Percentiles rank a stretch among this genome's conserved stretches.
Conservation (phyloP, 2,888 invertebrate species). For the Scaptomyza tumidula region DNA sequence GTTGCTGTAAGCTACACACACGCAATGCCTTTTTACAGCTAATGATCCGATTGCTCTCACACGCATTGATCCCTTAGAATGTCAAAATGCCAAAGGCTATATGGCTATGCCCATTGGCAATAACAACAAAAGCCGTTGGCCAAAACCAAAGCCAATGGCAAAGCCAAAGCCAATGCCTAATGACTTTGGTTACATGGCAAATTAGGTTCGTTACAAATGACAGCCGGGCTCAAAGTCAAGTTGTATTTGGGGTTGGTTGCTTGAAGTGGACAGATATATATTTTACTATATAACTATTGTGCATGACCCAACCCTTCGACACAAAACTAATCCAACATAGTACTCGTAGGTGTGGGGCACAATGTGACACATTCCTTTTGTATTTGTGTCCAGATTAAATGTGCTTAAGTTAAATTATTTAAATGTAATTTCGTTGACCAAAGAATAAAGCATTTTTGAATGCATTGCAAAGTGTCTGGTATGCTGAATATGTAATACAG, state of each 20-base stretch:
- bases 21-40: slow-evolving; percentile 8
- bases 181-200: slow-evolving; percentile 67
- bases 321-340: slow-evolving; percentile 12
- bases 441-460: not conserved
- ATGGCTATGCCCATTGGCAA: slow-evolving; percentile 28
- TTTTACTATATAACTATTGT: slow-evolving; percentile 4
- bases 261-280: slow-evolving; percentile 34
- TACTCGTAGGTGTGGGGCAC: not conserved
- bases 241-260: slow-evolving; percentile 19
- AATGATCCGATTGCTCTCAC: slow-evolving; percentile 22
- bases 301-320: slow-evolving; percentile 14
- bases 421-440: slow-evolving; percentile 24
- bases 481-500: not conserved
- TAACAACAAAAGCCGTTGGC: not conserved
- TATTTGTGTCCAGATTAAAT: slow-evolving; percentile 39
- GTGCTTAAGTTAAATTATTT: slow-evolving; percentile 40
- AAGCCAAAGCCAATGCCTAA: slow-evolving; percentile 60
- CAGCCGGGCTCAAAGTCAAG: slow-evolving; percentile 26
- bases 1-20: slow-evolving; percentile 3
- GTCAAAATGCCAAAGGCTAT: slow-evolving; percentile 35
- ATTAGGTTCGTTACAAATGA: slow-evolving; percentile 67
- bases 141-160: slow-evolving; percentile 6
- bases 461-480: not conserved
- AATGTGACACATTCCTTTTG: slow-evolving; percentile 6
- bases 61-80: slow-evolving; percentile 54